Conservation (phyloP, 2,888 invertebrate genomes). For the Rapana venosa region DNA sequence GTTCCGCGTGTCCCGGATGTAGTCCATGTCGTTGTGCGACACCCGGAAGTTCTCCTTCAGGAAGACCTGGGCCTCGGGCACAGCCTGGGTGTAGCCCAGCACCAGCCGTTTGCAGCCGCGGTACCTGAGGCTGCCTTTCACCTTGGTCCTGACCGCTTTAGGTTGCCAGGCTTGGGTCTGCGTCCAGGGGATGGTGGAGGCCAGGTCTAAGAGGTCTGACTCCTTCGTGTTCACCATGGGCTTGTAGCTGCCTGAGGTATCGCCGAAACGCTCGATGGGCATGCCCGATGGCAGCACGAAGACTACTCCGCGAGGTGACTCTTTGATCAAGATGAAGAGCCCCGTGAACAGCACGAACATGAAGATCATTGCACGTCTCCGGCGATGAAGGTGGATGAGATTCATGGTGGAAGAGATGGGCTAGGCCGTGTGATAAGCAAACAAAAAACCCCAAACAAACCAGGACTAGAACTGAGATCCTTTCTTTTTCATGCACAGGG, state of each 20-base stretch:
- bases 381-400: no score
- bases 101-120: constrained; percentile 26
- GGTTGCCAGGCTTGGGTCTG: neutral
- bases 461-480: no score
- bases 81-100: neutral
- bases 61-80: neutral
- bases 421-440: no score
- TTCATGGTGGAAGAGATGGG: no score
- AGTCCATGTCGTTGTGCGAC: constrained; percentile 9
- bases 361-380: neutral
- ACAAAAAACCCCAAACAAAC: no score
- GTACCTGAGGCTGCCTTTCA: neutral
- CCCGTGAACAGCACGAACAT: neutral
- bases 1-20: constrained; percentile 40
- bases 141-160: neutral
- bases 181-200: neutral
- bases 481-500: no score
- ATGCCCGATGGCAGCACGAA: neutral
- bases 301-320: neutral
- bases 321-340: neutral
- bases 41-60: neutral
- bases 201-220: neutral
- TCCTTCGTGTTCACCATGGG: neutral
- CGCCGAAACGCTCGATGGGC: neutral
- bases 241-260: neutral